These are phyloP conservation scores for Melinopterus prodromus DNA, from an alignment of 2,888 invertebrate genomes.

Conservation along the genomic window DNA sequence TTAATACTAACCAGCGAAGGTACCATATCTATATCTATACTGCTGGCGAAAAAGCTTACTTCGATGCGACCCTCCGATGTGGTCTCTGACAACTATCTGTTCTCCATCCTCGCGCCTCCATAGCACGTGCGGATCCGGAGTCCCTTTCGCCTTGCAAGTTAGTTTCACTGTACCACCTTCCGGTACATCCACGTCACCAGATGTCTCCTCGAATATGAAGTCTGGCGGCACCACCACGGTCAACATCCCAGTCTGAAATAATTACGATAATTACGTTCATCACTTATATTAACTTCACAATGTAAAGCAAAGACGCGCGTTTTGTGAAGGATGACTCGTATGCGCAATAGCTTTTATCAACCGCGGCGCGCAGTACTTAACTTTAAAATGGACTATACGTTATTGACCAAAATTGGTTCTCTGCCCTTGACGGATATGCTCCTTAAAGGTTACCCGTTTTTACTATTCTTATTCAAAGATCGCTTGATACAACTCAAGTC, in stretches of 20 bases:
- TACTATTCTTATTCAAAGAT: too few species aligned
- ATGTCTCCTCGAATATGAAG: constrained; percentile 85
- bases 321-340: too few species aligned
- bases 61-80: constrained; percentile 60
- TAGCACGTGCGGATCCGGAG: constrained; percentile 80
- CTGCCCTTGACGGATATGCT: too few species aligned
- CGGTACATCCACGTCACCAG: constrained; percentile 87
- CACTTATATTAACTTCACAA: not conserved
- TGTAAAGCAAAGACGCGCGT: not conserved
- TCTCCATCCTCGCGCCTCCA: constrained; percentile 87
- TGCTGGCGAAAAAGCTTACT: constrained; percentile 6
- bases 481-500: too few species aligned
- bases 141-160: constrained; percentile 78
- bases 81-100: constrained; percentile 80
- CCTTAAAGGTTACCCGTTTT: too few species aligned
- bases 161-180: constrained; percentile 80
- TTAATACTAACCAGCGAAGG: constrained; percentile 39
- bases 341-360: too few species aligned
- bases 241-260: constrained; percentile 79
- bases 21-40: constrained; percentile 16
- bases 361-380: too few species aligned
- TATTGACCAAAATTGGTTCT: too few species aligned
- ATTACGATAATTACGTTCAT: not conserved
- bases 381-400: too few species aligned
- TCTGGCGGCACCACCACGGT: constrained; percentile 93